Evolutionary conservation across 2,888 invertebrate species (phyloP).

Genomic region (Auanema sp.): DNA sequence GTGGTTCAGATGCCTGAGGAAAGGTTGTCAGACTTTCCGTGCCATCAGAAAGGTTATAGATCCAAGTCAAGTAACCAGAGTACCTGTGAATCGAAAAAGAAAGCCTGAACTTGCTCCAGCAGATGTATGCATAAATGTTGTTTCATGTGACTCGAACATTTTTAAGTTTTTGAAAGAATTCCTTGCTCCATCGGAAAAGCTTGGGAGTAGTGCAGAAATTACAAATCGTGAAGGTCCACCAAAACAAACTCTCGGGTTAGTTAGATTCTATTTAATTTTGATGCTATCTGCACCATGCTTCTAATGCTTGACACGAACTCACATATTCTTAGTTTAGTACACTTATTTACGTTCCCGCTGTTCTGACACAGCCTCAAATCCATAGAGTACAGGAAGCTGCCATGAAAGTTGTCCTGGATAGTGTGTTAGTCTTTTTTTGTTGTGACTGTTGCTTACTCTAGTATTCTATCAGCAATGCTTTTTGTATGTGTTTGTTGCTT

Average conservation of each 20-base stretch:
- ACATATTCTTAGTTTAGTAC: constrained; percentile 9
- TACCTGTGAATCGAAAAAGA: background rate
- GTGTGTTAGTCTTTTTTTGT: background rate
- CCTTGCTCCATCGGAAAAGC: too few relatives aligned
- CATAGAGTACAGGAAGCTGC: constrained; percentile 9
- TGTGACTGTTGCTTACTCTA: background rate
- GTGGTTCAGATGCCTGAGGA: constrained; percentile 28
- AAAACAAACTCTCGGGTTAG: too few relatives aligned
- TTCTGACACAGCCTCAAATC: constrained; percentile 8
- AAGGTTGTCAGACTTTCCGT: constrained; percentile 42
- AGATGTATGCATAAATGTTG: too few relatives aligned
- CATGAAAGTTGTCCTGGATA: constrained; percentile 4
- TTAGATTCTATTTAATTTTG: too few relatives aligned
- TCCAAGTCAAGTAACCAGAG: background rate
- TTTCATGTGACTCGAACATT: too few relatives aligned
- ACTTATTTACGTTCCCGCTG: constrained; percentile 14
- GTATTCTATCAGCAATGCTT: background rate
- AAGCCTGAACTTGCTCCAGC: background rate
- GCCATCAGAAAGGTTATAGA: constrained; percentile 35
- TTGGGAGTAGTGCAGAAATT: too few relatives aligned
- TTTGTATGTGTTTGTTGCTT: background rate
- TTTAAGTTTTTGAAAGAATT: too few relatives aligned
- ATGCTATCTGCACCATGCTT: too few relatives aligned
- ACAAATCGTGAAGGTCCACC: too few relatives aligned
- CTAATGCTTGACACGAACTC: too few relatives aligned